phyloP scores from a whole-genome alignment of 2,797 vertebrate genomes.

The Dicrostonyx torquatus region DNA sequence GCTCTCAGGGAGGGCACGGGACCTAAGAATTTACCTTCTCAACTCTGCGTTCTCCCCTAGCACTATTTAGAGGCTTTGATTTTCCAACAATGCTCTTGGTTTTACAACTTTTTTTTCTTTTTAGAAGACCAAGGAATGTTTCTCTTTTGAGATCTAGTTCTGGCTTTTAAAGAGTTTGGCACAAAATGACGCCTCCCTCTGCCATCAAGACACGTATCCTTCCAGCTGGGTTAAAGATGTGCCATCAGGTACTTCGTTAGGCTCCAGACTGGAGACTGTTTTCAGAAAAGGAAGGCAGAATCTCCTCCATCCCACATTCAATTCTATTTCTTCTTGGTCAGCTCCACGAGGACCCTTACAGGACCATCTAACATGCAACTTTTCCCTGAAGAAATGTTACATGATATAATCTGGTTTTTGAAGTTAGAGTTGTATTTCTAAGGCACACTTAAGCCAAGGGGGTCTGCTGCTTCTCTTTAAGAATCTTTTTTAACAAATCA shows the following conservation, averaged over 20 bases:
- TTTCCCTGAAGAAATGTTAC: neutral
- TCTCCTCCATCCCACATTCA: constrained; percentile 6
- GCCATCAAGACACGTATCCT: neutral
- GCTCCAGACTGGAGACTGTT: neutral
- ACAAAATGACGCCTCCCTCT: neutral
- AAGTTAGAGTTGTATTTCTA: constrained; percentile 31
- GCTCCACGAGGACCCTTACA: neutral
- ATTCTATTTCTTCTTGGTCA: neutral
- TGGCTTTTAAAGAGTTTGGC: neutral
- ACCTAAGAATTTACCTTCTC: neutral
- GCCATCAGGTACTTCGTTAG: neutral
- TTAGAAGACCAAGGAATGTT: constrained; percentile 21
- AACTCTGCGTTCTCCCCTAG: neutral
- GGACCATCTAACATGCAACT: neutral
- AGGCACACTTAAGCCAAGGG: neutral
- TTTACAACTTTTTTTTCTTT: neutral
- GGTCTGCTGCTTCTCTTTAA: neutral
- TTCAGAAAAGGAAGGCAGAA: neutral
- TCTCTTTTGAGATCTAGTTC: neutral
- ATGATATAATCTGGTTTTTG: constrained; percentile 13
- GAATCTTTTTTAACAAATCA: neutral
- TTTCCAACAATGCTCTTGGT: constrained; percentile 15
- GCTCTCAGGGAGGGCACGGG: neutral
- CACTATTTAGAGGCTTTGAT: neutral
- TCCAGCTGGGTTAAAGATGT: neutral